A percentile compares a stretch with the other conserved stretches of the same genome.
phyloP scores from a whole-genome alignment of 2,888 invertebrate species.

The Troilus luridus region DNA sequence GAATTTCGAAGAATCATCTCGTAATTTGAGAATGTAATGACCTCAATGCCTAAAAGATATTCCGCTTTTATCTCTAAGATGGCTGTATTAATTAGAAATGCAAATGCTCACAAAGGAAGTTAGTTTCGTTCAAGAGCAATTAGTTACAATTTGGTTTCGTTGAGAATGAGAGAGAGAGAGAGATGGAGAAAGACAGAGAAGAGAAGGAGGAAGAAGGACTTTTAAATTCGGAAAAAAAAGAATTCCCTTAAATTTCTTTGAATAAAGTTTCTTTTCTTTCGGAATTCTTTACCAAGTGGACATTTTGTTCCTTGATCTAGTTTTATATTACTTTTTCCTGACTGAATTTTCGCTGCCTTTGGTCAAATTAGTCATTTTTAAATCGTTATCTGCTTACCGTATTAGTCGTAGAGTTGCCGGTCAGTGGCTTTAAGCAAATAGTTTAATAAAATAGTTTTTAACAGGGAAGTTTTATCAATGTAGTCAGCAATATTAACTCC shows the following conservation, averaged over 20 bases:
- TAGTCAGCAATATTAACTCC: too few relatives aligned
- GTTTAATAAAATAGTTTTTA: too few relatives aligned
- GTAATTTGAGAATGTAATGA: conserved; percentile 20
- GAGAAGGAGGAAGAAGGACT: neutral
- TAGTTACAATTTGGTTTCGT: conserved; percentile 30
- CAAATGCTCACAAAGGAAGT: conserved; percentile 30
- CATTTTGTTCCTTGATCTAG: neutral
- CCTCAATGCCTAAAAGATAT: conserved; percentile 9
- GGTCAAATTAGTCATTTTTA: neutral
- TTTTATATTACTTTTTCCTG: neutral
- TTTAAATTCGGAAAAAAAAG: conserved; percentile 38
- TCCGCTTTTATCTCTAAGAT: conserved; percentile 23
- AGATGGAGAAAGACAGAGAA: neutral
- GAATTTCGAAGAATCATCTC: neutral
- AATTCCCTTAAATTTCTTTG: conserved; percentile 11
- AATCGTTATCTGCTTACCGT: neutral
- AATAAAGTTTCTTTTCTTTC: conserved; percentile 30
- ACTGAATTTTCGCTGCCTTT: neutral
- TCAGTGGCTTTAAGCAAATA: too few relatives aligned
- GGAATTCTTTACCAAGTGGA: neutral
- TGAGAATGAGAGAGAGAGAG: neutral
- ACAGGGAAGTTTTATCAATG: too few relatives aligned
- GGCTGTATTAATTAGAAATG: conserved; percentile 46
- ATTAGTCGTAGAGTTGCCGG: too few relatives aligned
- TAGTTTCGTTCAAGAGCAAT: conserved; percentile 46